Evolutionary conservation across 1,140 invertebrate species (phyloP), one percentile per base, ranked within the genome.

Genomic region (Formica selysi): DNA sequence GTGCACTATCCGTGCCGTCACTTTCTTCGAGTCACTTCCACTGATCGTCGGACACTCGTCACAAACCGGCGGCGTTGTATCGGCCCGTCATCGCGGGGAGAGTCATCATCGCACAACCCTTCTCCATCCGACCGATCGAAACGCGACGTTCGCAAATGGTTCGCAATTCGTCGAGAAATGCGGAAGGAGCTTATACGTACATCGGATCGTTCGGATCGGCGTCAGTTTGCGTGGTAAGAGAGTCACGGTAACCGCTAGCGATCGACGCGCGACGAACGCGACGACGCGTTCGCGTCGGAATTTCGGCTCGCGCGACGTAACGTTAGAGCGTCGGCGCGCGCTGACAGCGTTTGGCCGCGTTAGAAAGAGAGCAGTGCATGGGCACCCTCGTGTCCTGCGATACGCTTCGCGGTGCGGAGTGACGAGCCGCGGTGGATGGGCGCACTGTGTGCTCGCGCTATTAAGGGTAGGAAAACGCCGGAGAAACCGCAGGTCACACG

Each of bases 401-500:
- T 59, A 78, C 78, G 90, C 86, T 87, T 89, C 89, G 81, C 81
- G 86, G 65, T 86, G 87, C 48, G 16, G 16, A 85, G 86, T 89
- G 89, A 92, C 87, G 86, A 79, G 89, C 89, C 89, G 86, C 83
- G 88, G 92, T 73, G 87, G 92, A 91, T 90, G 87, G 90, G 86
- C 85, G 86, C 86, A 89, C 88, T 90, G 89, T 86, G 44, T 90
- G 44, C 86, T 87, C 71, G 86, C 87, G 89, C 92, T 87, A 83
- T 51, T 91, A 92, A 92, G 91, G 91, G 91, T 93, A 91, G 91
- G 85, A 90, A 90, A 92, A 92, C 91, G 91, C 86, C 87, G 91
- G 87, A 91, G 92, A 92, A 92, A 93, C 91, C 93, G 84, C 92
- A 92, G 92, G 89, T 93, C 93, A 92, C 93, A 92, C 90, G 87